These are phyloP conservation scores for Agrenia bidenticulata DNA, from an alignment of 2,888 invertebrate species.

Conservation along the genomic window DNA sequence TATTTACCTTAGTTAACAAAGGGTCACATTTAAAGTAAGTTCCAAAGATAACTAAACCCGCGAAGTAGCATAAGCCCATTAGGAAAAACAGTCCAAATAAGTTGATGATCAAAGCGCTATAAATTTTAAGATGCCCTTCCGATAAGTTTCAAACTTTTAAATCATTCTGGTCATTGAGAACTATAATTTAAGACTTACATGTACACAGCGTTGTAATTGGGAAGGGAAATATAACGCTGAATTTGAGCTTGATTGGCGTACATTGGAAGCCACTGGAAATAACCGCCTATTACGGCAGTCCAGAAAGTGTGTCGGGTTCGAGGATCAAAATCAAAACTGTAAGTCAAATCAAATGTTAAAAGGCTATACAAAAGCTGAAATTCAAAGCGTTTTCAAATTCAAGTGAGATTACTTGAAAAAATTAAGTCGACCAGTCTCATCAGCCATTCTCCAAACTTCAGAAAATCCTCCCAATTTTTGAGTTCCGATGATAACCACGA, in stretches of 20 bases:
- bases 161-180: constrained; percentile 24
- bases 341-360: constrained; percentile 6
- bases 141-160: constrained; percentile 7
- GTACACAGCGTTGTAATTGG: constrained; percentile 41
- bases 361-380: not conserved
- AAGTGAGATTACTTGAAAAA: constrained; percentile 45
- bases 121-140: constrained; percentile 9
- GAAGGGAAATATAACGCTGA: constrained; percentile 51
- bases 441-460: constrained; percentile 40
- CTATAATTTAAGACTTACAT: constrained; percentile 30
- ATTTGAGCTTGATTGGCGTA: constrained; percentile 52
- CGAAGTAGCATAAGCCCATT: constrained; percentile 48
- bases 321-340: constrained; percentile 45
- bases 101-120: constrained; percentile 49
- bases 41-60: constrained; percentile 50
- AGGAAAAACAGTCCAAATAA: constrained; percentile 47
- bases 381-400: too few species aligned
- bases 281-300: constrained; percentile 44
- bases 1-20: not conserved
- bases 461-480: constrained; percentile 41
- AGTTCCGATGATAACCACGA: constrained; percentile 38
- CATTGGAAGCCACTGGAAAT: constrained; percentile 49
- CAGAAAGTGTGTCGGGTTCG: constrained; percentile 50
- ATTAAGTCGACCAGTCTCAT: constrained; percentile 35
- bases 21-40: constrained; percentile 50